Evolutionary conservation across 64 coral and sea anemone species (phyloP), one percentile per base, ranked within the genome.

Genomic region (Porites lutea): DNA sequence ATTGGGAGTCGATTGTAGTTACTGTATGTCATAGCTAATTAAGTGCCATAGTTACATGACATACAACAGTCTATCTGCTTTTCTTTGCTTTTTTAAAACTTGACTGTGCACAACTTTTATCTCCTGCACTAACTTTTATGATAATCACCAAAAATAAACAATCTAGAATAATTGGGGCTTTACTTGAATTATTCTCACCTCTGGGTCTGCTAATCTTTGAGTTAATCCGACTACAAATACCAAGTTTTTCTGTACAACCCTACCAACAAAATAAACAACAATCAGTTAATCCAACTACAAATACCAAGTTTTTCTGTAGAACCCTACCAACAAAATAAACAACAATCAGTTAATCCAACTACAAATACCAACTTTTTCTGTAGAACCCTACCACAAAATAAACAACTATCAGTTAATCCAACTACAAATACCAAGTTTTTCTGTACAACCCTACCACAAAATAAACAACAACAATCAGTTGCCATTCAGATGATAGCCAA

Each of bases 351-450:
- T 11, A 45, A 46, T 78, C 44, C 18, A 4, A 5, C 53, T 16
- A 98, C 94, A 90, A 98, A 98, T n/a, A 98, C 97, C 63, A 98
- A 88, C 81, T 93, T 98, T 81, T 90, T 98, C 82, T 98, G 97
- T 48, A 98, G 94, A 88, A 98, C 97, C 85, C 97, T 98, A 82
- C 15, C 27, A 14, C 16, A 18, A 77, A 89, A 6, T 59, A 71
- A 71, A 37, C 43, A 81, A 91, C 27, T 62, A 51, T 10, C 2
- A 57, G 3, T 19, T 11, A 45, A 46, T 78, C 44, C 18, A 4
- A 5, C 53, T 16, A 98, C 94, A 90, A 98, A 98, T n/a, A 98
- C 97, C 63, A 98, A 88, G 87, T 93, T 98, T 81, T 90, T 98
- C 82, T 98, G 97, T 48, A 98, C 97, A 88, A 98, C 97, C 86